Percentiles rank a stretch among this genome's conserved stretches.
phyloP scores from a whole-genome alignment of 2,888 invertebrate species.

The Liodrosophila aerea region DNA sequence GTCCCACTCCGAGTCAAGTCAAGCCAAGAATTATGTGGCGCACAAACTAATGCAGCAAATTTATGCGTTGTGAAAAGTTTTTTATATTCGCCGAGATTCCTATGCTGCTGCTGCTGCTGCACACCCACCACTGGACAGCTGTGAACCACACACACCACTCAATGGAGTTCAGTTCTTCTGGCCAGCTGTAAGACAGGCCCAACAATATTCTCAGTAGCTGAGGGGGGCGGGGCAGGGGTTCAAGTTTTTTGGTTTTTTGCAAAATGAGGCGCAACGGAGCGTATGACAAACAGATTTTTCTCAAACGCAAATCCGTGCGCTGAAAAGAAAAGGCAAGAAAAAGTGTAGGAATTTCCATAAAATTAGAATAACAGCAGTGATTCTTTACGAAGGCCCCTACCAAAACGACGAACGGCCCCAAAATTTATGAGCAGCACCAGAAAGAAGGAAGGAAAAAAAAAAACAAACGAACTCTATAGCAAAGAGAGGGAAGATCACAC shows the following conservation, averaged over 20 bases:
- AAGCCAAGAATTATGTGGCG: constrained; percentile 69
- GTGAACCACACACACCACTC: constrained; percentile 59
- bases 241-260: constrained; percentile 37
- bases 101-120: neutral
- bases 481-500: constrained; percentile 18
- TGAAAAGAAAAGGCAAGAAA: constrained; percentile 68
- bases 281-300: constrained; percentile 78
- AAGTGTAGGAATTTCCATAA: constrained; percentile 78
- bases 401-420: constrained; percentile 41
- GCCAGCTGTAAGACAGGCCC: constrained; percentile 61
- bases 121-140: constrained; percentile 48
- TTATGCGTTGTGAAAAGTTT: constrained; percentile 73
- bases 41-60: constrained; percentile 71
- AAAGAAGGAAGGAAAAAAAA: constrained; percentile 41
- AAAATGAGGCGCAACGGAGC: constrained; percentile 79
- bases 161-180: constrained; percentile 41
- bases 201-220: constrained; percentile 48
- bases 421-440: constrained; percentile 73
- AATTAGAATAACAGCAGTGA: constrained; percentile 79
- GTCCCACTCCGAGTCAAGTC: no score
- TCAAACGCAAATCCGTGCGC: constrained; percentile 76
- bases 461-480: constrained; percentile 28
- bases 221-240: neutral
- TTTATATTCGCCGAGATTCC: constrained; percentile 14
- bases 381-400: constrained; percentile 60